A percentile compares a stretch with the other conserved stretches of the same genome.
Evolutionary conservation across 2,113 vertebrate species (phyloP).

Genomic region (Tychaedon coryphoeus): DNA sequence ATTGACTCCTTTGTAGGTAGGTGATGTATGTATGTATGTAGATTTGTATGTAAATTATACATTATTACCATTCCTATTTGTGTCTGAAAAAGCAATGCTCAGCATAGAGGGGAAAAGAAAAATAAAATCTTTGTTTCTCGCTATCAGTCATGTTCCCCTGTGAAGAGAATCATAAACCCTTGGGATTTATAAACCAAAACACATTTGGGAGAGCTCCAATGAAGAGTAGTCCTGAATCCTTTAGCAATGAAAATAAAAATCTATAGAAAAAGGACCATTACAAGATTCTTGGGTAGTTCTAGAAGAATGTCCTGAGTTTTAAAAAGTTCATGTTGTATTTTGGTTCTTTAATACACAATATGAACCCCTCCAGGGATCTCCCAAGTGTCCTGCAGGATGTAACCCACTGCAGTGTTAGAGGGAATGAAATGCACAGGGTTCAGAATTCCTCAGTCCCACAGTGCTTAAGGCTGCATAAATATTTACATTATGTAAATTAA

Average conservation of each 20-base stretch:
- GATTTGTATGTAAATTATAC: background rate
- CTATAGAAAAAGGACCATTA: background rate
- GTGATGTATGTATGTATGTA: background rate
- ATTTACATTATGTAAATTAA: slow-evolving; percentile 16
- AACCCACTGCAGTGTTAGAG: slow-evolving; percentile 6
- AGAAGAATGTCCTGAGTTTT: background rate
- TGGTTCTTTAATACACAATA: background rate
- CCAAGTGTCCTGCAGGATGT: background rate
- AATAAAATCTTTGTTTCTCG: background rate
- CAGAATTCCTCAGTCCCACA: background rate
- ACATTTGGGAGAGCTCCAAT: background rate
- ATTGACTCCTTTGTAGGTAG: background rate
- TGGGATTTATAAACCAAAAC: background rate
- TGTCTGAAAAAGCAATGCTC: background rate
- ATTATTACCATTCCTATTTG: background rate
- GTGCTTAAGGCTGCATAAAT: background rate
- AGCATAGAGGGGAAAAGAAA: accelerated
- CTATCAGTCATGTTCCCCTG: background rate
- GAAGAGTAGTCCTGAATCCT: background rate
- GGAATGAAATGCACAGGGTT: background rate
- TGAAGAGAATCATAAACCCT: background rate
- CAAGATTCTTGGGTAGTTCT: background rate
- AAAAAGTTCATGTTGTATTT: background rate
- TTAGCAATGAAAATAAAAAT: background rate
- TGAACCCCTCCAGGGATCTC: background rate